These are phyloP conservation scores for Drosophila jambulina DNA, from an alignment of 1,140 invertebrate genomes.

Conservation along the genomic window DNA sequence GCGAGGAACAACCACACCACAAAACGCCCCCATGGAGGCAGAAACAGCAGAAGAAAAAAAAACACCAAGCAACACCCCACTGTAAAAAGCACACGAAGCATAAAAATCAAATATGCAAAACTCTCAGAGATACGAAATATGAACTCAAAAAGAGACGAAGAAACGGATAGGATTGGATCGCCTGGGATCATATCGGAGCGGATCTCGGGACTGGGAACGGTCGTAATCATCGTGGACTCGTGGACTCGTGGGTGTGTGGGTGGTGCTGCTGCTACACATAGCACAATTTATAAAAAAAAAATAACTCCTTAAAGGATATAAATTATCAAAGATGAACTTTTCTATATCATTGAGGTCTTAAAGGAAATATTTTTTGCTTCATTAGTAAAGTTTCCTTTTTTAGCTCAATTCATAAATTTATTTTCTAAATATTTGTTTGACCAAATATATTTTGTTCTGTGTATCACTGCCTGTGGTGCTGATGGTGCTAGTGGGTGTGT, in stretches of 20 bases:
- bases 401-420: no score
- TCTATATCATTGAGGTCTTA: not conserved
- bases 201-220: conserved; percentile 41
- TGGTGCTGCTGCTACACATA: not conserved
- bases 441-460: not conserved
- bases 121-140: conserved; percentile 77
- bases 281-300: not conserved
- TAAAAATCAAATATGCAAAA: conserved; percentile 82
- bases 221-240: conserved; percentile 19
- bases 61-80: conserved; percentile 66
- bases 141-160: conserved; percentile 64
- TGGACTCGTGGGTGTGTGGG: conserved; percentile 29
- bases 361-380: not conserved
- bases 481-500: conserved; percentile 20
- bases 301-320: not conserved
- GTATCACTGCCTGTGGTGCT: conserved; percentile 6
- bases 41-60: conserved; percentile 22
- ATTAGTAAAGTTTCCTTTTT: not conserved
- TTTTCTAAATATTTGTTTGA: not conserved
- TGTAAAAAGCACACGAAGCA: conserved; percentile 83
- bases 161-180: conserved; percentile 52
- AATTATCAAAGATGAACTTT: not conserved
- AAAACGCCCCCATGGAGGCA: conserved; percentile 60
- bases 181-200: conserved; percentile 33
- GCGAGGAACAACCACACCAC: conserved; percentile 7